phyloP scores from a whole-genome alignment of 37 sponge, comb jelly and placozoan genomes.

The Diacarnus erythraeanus region DNA sequence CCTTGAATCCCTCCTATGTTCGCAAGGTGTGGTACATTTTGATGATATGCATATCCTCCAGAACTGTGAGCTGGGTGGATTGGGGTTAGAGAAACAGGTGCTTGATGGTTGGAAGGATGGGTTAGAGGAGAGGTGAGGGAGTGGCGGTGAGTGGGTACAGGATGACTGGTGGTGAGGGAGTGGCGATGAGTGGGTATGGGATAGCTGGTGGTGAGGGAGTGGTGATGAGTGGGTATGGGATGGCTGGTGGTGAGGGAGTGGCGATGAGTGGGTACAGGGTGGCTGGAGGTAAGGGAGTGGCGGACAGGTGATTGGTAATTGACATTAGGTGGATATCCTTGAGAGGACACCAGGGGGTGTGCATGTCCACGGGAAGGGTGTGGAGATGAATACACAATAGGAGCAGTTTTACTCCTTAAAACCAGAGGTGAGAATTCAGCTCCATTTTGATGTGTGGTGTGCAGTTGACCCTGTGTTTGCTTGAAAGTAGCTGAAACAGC shows the following conservation, averaged over 20 bases:
- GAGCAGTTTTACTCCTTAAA: not conserved
- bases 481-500: not conserved
- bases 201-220: conserved; percentile 7
- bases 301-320: not conserved
- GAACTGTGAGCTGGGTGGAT: not conserved
- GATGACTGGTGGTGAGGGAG: not conserved
- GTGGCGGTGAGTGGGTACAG: not conserved
- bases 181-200: not conserved
- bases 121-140: not conserved
- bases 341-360: no score
- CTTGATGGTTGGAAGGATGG: not conserved
- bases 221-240: no score
- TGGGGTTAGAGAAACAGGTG: not conserved
- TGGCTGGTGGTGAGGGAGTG: not conserved
- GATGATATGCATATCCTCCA: no score
- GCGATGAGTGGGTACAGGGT: not conserved
- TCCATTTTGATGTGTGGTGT: not conserved
- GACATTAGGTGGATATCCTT: not conserved
- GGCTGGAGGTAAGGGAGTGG: conserved; percentile 13
- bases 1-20: no score
- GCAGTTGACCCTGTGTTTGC: not conserved
- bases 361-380: not conserved
- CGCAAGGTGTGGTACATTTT: no score
- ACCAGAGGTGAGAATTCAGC: not conserved
- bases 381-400: not conserved